Conservation (phyloP, 2,888 invertebrate species). For the Caenorhabditis uteleia region DNA sequence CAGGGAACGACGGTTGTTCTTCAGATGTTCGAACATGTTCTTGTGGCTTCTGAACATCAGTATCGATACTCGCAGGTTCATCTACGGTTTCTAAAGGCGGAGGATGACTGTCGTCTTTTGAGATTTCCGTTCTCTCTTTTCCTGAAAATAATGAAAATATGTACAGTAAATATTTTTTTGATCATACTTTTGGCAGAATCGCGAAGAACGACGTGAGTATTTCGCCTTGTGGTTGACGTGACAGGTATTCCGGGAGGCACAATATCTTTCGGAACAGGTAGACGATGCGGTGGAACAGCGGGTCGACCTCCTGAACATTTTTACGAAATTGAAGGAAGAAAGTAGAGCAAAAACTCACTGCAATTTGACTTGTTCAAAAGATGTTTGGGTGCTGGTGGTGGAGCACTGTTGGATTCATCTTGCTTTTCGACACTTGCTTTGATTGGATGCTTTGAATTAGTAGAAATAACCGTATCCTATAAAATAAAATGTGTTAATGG, state of each 20-base stretch:
- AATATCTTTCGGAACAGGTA: constrained; percentile 30
- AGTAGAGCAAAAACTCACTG: neutral
- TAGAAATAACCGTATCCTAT: neutral
- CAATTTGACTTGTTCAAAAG: constrained; percentile 15
- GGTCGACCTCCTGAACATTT: constrained; percentile 5
- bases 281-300: constrained; percentile 28
- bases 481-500: too few relatives aligned
- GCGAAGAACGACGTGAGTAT: too few relatives aligned
- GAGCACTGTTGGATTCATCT: constrained; percentile 1
- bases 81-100: neutral
- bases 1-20: neutral
- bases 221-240: too few relatives aligned
- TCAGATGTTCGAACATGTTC: neutral
- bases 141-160: too few relatives aligned
- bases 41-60: neutral
- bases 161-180: too few relatives aligned
- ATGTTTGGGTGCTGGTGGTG: constrained; percentile 27
- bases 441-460: neutral
- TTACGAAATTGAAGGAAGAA: neutral
- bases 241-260: constrained; percentile 31
- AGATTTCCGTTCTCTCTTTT: too few relatives aligned
- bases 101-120: too few relatives aligned
- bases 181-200: too few relatives aligned
- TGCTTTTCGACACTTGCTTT: neutral
- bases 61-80: neutral